Base-by-base conservation (phyloP, 1,140 invertebrate genomes). In the Doryteuthis pealeii region DNA sequence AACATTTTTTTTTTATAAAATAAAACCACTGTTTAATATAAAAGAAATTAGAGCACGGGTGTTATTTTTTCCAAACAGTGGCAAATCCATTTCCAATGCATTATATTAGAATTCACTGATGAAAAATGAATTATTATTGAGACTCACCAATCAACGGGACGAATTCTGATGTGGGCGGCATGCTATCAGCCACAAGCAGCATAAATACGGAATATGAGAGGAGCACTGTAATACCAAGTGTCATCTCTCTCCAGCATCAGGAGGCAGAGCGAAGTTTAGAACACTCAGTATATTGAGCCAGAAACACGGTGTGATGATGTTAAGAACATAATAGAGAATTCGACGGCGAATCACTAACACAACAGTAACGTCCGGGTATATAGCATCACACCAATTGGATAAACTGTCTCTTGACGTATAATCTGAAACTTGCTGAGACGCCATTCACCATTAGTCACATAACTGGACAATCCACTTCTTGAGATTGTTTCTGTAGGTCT, bases 111-210 rank as follows among this genome's bases (percentile, higher is more conserved):
- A n/a, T n/a, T n/a, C n/a, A n/a, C n/a, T n/a, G n/a, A n/a, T n/a
- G n/a, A n/a, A n/a, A n/a, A n/a, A n/a, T n/a, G n/a, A n/a, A n/a
- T n/a, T n/a, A n/a, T n/a, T n/a, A 40, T 40, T 81, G n/a, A n/a
- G n/a, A n/a, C 81, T 88, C 92, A 97, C 96, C 96, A 94, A 99
- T 95, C 14, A 89, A 75, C n/a, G 88, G 88, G n/a, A 89, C 83
- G 74, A 84, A 84, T 70, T 88, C 85, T 22, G 85, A 87, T n/a
- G 88, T 87, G 3, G 84, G 86, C 0, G 87, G 87, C 81, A 88
- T 85, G 67, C 81, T 87, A 40, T 88, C 87, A 8, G 87, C 87
- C 18, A 88, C 86, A 12, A 88, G 77, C 71, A 89, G 78, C 84
- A 88, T 85, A 75, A 89, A 89, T 31, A 89, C 87, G 5, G 86